Conservation (phyloP, 2,888 invertebrate genomes). For the Eupithecia subfuscata region DNA sequence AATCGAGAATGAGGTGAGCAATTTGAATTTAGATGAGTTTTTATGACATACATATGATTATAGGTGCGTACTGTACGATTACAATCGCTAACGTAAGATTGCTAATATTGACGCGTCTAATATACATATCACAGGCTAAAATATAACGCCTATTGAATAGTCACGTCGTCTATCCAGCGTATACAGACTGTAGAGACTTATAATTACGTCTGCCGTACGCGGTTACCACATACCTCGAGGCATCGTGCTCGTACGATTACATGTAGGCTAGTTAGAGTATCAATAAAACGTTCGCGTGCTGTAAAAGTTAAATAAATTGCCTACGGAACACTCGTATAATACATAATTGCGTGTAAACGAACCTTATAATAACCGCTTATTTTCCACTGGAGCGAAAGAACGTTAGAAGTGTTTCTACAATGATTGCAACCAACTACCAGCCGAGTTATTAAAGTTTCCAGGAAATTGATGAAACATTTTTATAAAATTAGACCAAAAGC, state of each 20-base stretch:
- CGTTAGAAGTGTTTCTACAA: slow-evolving; percentile 18
- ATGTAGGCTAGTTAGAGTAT: too few relatives aligned
- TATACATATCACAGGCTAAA: too few relatives aligned
- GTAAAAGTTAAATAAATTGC: slow-evolving; percentile 38
- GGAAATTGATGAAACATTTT: not conserved
- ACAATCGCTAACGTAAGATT: not conserved
- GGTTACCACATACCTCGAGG: too few relatives aligned
- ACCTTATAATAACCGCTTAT: slow-evolving; percentile 23
- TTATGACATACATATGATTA: not conserved
- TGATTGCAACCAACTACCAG: slow-evolving; percentile 1
- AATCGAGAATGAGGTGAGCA: slow-evolving; percentile 71
- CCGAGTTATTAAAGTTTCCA: not conserved
- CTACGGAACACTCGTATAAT: slow-evolving; percentile 22
- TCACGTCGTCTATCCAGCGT: too few relatives aligned
- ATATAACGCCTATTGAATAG: too few relatives aligned
- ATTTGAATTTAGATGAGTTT: slow-evolving; percentile 12
- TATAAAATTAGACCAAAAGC: not conserved
- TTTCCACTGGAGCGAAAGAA: slow-evolving; percentile 21
- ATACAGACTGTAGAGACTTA: too few relatives aligned
- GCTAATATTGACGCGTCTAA: too few relatives aligned
- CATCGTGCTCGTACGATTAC: too few relatives aligned
- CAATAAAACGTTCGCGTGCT: slow-evolving; percentile 32
- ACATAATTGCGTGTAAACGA: slow-evolving; percentile 33
- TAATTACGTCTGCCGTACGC: too few relatives aligned
- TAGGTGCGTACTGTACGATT: not conserved